Conservation (phyloP, 2,113 vertebrate genomes). For the Callopanchax toddi region DNA sequence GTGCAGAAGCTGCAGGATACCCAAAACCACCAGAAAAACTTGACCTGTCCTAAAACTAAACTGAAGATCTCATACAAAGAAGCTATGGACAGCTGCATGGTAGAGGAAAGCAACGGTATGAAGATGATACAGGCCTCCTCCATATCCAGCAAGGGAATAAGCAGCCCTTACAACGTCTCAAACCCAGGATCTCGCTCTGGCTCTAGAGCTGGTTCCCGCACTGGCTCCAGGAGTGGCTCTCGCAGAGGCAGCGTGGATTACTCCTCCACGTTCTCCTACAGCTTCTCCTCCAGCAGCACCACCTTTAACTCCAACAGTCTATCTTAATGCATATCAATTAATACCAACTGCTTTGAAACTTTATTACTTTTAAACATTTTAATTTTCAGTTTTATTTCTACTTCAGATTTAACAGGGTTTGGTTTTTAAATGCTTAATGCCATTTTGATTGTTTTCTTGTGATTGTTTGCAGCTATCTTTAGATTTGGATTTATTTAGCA, state of each 20-base stretch:
- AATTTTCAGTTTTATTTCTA: too few relatives aligned
- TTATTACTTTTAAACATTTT: not conserved
- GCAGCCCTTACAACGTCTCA: slow-evolving; percentile 95
- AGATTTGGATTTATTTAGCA: slow-evolving; percentile 22
- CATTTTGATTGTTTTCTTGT: not conserved
- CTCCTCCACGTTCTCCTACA: slow-evolving; percentile 77
- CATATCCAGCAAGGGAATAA: slow-evolving; percentile 93
- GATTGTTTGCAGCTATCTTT: slow-evolving; percentile 31
- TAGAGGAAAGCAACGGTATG: slow-evolving; percentile 92
- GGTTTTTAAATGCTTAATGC: too few relatives aligned
- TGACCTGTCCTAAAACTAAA: slow-evolving; percentile 98
- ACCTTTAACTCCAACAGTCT: slow-evolving; percentile 71
- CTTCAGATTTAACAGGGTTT: too few relatives aligned
- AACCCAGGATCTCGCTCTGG: slow-evolving; percentile 90
- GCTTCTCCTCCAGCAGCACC: slow-evolving; percentile 44
- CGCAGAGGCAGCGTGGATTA: slow-evolving; percentile 96
- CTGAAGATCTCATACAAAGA: slow-evolving; percentile 98
- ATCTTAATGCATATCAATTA: slow-evolving; percentile 43
- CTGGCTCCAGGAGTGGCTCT: slow-evolving; percentile 82
- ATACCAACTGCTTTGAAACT: slow-evolving; percentile 5
- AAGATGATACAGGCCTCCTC: slow-evolving; percentile 95
- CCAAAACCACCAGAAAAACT: slow-evolving; percentile 86
- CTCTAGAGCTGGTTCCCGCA: slow-evolving; percentile 85
- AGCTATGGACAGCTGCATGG: slow-evolving; percentile 95
- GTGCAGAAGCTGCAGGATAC: slow-evolving; percentile 92